Base-by-base conservation (phyloP, 2,888 invertebrate species). In the Agrochola macilenta region DNA sequence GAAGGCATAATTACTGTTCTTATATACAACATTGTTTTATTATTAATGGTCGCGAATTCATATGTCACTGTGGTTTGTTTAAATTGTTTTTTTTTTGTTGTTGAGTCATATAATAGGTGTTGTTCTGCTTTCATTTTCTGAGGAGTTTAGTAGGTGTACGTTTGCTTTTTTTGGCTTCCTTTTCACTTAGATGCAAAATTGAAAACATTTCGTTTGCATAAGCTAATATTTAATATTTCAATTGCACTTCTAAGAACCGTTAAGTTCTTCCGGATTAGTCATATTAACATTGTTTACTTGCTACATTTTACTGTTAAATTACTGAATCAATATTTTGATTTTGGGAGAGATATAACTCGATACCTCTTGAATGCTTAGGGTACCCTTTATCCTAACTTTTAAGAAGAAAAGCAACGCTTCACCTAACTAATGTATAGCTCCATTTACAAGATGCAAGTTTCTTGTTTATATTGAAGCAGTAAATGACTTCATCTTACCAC, bases 11-110 rank as follows among this genome's bases (percentile, higher is more conserved):
- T 72, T 76, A 76, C 64, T 43, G 69, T 69, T 76, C 54, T 57
- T 64, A 17, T 39, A 54, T 5, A 76, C 52, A 72, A 52, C n/a
- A 85, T 65, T 85, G 77, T 72, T 69, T 82, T 69, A 52, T 72
- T 82, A 82, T 82, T 76, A 85, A 85, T 82, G 39, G 39, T 20
- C 52, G 14, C 23, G 23, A 39, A 69, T 65, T 81, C 70, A 81
- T 68, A 76, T 72, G 64, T 54, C 69, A 85, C 83, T 74, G 57
- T 23, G 35, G 68, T 58, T 68, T 64, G 52, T 57, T 61, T n/a
- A 72, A 80, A 65, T 75, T 72, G 49, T 61, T 82, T 85, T 69
- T 79, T 43, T 35, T 9, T 46, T 69, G 20, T 63, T 78, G 14
- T 76, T 46, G 49, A 58, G 43, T 70, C 49, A 74, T 43, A 17